Base-by-base conservation (phyloP, 1,140 invertebrate species). In the Elymnias hypermnestra region DNA sequence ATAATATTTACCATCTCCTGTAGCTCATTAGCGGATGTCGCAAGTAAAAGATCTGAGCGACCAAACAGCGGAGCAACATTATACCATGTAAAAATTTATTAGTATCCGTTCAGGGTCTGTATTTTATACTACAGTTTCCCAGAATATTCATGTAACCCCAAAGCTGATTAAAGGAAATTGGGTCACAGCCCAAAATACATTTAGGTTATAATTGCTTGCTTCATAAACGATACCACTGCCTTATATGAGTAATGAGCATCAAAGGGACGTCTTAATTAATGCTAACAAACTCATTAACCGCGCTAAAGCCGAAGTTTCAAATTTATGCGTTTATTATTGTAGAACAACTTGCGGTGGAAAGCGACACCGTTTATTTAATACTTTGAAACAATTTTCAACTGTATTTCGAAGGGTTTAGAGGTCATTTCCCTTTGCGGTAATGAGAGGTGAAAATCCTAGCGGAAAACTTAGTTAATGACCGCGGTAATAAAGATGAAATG, bases 231-330 rank as follows among this genome's bases (percentile, higher is more conserved):
- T 19, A 37, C 10, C 22, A 22, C 21, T 17, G 25, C 22, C 38
- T 8, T 31, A 33, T 39, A 44, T 46, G 50, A 47, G 37, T 45
- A 52, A 52, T 52, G 42, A 63, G 55, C 56, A 63, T 60, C 52
- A 62, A 61, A 72, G 68, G 59, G 56, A 58, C 58, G 60, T 57
- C 58, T 72, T 70, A 69, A 72, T 72, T 72, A 72, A 70, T 59
- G 67, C 67, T 67, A 63, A 72, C 66, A 67, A 72, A 70, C 63
- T 72, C 63, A 72, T 70, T 69, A 66, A 53, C 36, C 46, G 42
- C 48, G 55, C 43, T 41, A 59, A 57, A 59, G 56, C 33, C 29
- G 46, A 59, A 59, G 51, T 68, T 71, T 64, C 65, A 63, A 66
- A 66, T 62, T 68, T 60, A 61, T 59, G 57, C 51, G 53, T 58